These are phyloP conservation scores for Nymphicus hollandicus DNA, from an alignment of 2,113 vertebrate species.

Conservation along the genomic window DNA sequence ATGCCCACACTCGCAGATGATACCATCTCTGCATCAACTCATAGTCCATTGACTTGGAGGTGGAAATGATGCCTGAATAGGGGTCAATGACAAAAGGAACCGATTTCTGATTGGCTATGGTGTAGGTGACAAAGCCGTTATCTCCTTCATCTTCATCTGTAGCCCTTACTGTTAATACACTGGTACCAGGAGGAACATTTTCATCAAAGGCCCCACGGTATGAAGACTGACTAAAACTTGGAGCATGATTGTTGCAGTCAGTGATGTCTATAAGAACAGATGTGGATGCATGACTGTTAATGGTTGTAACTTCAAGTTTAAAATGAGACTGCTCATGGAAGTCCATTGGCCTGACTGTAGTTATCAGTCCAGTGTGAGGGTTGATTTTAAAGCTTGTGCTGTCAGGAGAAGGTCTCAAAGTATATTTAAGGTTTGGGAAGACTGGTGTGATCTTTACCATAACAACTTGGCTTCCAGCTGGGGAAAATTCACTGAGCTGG, in stretches of 20 bases:
- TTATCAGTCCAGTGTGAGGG: slow-evolving; percentile 83
- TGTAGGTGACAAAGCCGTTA: slow-evolving; percentile 86
- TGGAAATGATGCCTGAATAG: slow-evolving; percentile 86
- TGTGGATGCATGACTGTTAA: slow-evolving; percentile 72
- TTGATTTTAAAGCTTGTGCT: slow-evolving; percentile 83
- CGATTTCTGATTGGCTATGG: slow-evolving; percentile 75
- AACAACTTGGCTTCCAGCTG: slow-evolving; percentile 82
- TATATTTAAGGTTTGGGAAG: slow-evolving; percentile 78
- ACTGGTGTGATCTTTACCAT: slow-evolving; percentile 74
- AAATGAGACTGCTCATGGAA: slow-evolving; percentile 80
- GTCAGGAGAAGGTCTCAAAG: slow-evolving; percentile 78
- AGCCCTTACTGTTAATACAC: slow-evolving; percentile 82
- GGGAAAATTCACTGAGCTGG: slow-evolving; percentile 87
- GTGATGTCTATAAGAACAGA: slow-evolving; percentile 78
- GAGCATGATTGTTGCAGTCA: slow-evolving; percentile 91
- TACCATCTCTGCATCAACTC: slow-evolving; percentile 92
- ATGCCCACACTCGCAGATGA: slow-evolving; percentile 88
- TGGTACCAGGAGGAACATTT: slow-evolving; percentile 86
- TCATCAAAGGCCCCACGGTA: slow-evolving; percentile 85
- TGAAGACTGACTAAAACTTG: slow-evolving; percentile 78
- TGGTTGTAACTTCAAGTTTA: slow-evolving; percentile 82
- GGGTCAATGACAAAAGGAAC: slow-evolving; percentile 89
- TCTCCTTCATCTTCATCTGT: slow-evolving; percentile 83
- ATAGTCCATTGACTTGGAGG: slow-evolving; percentile 87
- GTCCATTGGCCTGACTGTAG: slow-evolving; percentile 81